Base-by-base conservation (phyloP, 37 sponge, comb jelly and placozoan genomes). In the Dysidea cf. avara region DNA sequence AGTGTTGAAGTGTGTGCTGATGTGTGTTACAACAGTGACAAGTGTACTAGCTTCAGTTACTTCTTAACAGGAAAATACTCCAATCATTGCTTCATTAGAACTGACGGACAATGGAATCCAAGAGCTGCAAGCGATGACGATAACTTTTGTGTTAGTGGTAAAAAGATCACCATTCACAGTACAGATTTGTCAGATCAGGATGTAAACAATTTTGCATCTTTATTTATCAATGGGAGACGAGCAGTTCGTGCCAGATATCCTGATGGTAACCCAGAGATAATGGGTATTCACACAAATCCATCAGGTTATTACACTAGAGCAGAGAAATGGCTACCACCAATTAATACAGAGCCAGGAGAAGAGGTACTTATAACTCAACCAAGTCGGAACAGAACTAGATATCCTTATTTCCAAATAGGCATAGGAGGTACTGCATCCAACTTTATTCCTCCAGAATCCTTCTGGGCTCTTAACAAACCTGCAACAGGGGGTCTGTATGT, bases 171-270 rank as follows among this genome's bases (percentile, higher is more conserved):
- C 17, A 32, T 63, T 24, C 24, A 35, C 17, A 24, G 7, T 50
- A 39, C 56, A 21, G 62, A 63, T 48, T 66, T 64, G 12, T 76
- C 61, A 29, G 38, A 47, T 2, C 59, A 76, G 53, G 46, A 64
- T 14, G 33, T 50, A 31, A 62, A 66, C 29, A 22, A 13, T 22
- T 77, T 78, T 43, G 69, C 43, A 47, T 78, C 74, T 3, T 52
- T 78, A 14, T 85, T 72, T 63, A 79, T 85, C 1, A 46, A 72
- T 39, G 74, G 86, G 5, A 51, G 53, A 18, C 69, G 88, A 33
- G 80, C 75, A 22, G 71, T 79, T 49, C 75, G 87, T 35, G 90
- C 90, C 18, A 62, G 90, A 12, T 89, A 83, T 53, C 90, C 90
- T 24, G 73, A 89, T 64, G 90, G 81, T 21, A 80, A 89, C 35